A percentile compares a stretch with the other conserved stretches of the same genome.
phyloP scores from a whole-genome alignment of 1,140 invertebrate genomes.

The Tyrophagus putrescentiae region DNA sequence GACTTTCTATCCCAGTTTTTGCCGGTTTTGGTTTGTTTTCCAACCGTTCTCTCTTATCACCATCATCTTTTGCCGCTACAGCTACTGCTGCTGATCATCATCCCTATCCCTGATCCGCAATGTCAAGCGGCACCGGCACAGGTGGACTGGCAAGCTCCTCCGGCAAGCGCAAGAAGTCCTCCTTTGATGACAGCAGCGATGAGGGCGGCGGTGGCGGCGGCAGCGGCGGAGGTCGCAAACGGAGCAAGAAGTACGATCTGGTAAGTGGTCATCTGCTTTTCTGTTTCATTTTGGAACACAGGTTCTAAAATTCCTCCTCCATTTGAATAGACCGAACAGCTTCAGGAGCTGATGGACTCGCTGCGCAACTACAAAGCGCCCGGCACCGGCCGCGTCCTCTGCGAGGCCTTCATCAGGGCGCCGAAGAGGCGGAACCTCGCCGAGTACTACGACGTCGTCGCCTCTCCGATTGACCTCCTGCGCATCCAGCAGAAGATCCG shows the following conservation, averaged over 20 bases:
- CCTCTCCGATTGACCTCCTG: constrained; percentile 79
- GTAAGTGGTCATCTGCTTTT: not conserved
- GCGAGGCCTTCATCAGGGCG: constrained; percentile 83
- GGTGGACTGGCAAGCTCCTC: no score
- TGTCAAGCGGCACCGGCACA: no score
- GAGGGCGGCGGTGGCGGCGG: constrained; percentile 12
- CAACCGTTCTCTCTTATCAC: no score
- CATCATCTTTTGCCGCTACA: no score
- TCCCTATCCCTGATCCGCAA: no score
- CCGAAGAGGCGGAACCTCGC: constrained; percentile 53
- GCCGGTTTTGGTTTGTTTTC: no score
- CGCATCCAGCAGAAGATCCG: constrained; percentile 90
- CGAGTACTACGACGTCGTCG: constrained; percentile 47
- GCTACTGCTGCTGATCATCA: no score
- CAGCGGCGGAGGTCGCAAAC: not conserved
- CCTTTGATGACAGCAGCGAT: not conserved
- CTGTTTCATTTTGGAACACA: not conserved
- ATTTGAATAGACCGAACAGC: constrained; percentile 46
- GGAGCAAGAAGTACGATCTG: constrained; percentile 14
- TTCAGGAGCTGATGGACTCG: constrained; percentile 80
- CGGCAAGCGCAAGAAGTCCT: constrained; percentile 7
- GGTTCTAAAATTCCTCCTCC: not conserved
- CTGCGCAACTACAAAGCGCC: constrained; percentile 70
- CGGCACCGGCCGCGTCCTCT: constrained; percentile 71
- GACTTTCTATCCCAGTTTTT: no score